Conservation (phyloP, 2,113 vertebrate genomes). For the Phyllostomus hastatus region DNA sequence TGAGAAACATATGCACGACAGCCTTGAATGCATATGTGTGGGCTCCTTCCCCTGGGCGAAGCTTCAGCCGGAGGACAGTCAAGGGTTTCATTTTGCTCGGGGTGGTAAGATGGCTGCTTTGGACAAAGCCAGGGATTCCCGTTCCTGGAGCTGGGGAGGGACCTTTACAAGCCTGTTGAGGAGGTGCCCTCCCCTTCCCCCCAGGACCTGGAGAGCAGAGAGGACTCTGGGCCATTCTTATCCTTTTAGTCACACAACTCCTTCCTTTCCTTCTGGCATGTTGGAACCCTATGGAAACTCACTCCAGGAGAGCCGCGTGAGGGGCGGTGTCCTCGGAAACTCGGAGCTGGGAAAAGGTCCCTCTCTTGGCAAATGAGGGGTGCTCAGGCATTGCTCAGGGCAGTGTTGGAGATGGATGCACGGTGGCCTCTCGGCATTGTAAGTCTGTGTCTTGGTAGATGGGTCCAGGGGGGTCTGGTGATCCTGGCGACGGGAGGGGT, state of each 20-base stretch:
- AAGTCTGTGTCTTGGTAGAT: neutral
- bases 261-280: neutral
- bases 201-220: neutral
- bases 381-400: neutral
- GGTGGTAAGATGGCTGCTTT: neutral
- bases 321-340: neutral
- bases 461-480: neutral
- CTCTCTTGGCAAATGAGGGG: neutral
- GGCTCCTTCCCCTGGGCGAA: neutral
- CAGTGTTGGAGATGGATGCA: neutral
- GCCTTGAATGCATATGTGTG: neutral
- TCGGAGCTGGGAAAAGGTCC: neutral
- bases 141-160: neutral
- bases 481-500: neutral
- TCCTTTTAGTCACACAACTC: neutral
- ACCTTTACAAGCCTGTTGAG: neutral
- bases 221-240: neutral
- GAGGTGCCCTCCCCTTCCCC: neutral
- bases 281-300: neutral
- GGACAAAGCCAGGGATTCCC: neutral
- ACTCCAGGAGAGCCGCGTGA: neutral
- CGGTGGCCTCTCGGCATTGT: neutral
- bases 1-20: neutral
- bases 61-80: neutral
- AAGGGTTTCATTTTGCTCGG: neutral